Base-by-base conservation (phyloP, 2,888 invertebrate genomes). In the Anagyrus pseudococci region DNA sequence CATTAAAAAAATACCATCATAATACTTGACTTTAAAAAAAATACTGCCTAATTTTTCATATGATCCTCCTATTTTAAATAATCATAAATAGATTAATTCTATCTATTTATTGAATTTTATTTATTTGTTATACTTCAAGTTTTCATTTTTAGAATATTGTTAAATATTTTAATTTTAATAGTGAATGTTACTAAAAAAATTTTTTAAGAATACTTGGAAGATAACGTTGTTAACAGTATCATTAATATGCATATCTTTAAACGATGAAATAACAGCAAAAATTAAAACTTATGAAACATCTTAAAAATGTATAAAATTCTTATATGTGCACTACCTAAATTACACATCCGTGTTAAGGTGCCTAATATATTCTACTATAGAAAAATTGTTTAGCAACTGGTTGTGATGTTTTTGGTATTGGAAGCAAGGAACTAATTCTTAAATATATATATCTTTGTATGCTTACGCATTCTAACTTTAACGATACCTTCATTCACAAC, bases 381-480 rank as follows among this genome's bases (percentile, higher is more conserved):
- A 50, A 55, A 61, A 61, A 50, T 61, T 49, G 29, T 37, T 33
- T 55, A 43, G n/a, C 54, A 43, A 48, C 33, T 25, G 43, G 23
- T 33, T 29, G 37, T 50, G 33, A 54, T 54, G 40, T 43, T 55
- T 54, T 60, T 33, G 37, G 46, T 29, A 25, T 33, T 47, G 43
- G 56, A 62, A 62, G 62, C 46, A 47, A 62, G 56, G 50, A 62
- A 56, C 62, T 62, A 57, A 49, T 29, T 44, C 33, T 26, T 57
- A 26, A 49, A 20, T 33, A n/a, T n/a, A n/a, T n/a, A n/a, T n/a
- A n/a, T 56, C 20, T 48, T 22, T 48, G 37, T 26, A 22, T n/a
- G 8, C 33, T 17, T 40, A 20, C 26, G n/a, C 37, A 25, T 20
- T 37, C 8, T 40, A 40, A 48, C 22, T n/a, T 48, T 26, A 49